These are phyloP conservation scores for Pogonomyrmex barbatus DNA, from an alignment of 1,140 invertebrate genomes.

Conservation along the genomic window DNA sequence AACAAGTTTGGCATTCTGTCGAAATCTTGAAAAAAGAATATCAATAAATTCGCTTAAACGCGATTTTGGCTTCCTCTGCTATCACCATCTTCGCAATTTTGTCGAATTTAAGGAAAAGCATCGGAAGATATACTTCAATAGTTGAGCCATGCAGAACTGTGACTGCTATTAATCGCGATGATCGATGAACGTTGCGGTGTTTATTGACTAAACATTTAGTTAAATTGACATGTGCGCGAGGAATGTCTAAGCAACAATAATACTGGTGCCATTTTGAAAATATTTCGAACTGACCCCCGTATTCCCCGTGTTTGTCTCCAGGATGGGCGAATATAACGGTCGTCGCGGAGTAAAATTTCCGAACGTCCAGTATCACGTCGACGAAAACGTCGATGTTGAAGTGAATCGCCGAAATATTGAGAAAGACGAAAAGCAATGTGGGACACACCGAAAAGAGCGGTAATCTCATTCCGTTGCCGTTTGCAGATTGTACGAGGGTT, in stretches of 20 bases:
- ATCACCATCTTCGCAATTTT: neutral
- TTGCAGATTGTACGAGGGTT: neutral
- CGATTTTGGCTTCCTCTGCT: neutral
- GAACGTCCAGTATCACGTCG: conserved; percentile 61
- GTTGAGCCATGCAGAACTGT: neutral
- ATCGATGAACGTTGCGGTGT: neutral
- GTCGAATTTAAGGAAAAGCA: neutral
- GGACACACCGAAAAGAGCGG: neutral
- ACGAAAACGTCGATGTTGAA: neutral
- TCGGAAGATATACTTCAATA: neutral
- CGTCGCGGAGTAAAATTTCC: conserved; percentile 53
- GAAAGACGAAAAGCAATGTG: conserved; percentile 7
- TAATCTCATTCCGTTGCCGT: conserved; percentile 30
- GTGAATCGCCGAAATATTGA: neutral
- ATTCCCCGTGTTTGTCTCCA: neutral
- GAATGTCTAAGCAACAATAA: neutral
- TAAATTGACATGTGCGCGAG: neutral
- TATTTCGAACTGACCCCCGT: conserved; percentile 40
- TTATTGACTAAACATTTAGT: neutral
- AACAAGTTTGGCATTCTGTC: neutral
- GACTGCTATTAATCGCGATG: neutral
- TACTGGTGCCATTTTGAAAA: neutral
- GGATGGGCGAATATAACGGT: conserved; percentile 56
- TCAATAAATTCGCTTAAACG: too few species aligned
- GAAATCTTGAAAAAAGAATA: neutral